Evolutionary conservation across 2,797 vertebrate species (phyloP), one percentile per base, ranked within the genome.

Genomic region (Sciurus vulgaris): DNA sequence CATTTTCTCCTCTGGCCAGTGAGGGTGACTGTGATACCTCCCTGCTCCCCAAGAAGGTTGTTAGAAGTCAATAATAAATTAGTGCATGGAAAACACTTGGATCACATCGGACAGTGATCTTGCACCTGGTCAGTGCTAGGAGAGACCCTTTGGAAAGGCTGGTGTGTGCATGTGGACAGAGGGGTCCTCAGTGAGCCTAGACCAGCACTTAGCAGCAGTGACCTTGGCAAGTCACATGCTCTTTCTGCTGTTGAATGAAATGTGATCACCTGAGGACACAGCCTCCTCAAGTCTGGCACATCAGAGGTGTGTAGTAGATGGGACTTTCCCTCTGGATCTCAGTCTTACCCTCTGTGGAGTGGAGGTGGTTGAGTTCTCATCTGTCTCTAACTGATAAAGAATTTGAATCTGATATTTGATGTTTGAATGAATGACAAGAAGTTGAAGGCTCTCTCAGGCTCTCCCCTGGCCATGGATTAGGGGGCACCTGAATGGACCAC

Each of bases 161-260:
- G 59, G 65, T 10, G 1, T 77, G 49, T 85, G 59, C 5, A 1
- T 51, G 30, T 7, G 51, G 51, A 20, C 24, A 49, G 47, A 82
- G 4, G 9, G 30, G 26, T 56, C 74, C 35, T 44, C 61, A 51
- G 17, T 79, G 72, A 86, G 74, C 33, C 70, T 67, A 76, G 15
- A 76, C 56, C 51, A 94, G 73, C 20, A 9, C 20, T 85, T 26
- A 10, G 67, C 70, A 91, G 82, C 70, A 67, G 30, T 35, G 63
- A 91, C 74, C 78, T 86, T 74, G 79, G 30, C n/a, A 76, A 74
- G 33, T 88, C 35, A 13, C 17, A 13, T 0, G 0, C 74, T 74
- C 59, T 73, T 90, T 93, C 72, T 95, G 79, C 30, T 14, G 30
- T 91, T 74, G 28, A 41, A 59, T 59, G 70, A 85, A 65, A 7